phyloP scores from a whole-genome alignment of 2,113 vertebrate species.

The Athene cunicularia region DNA sequence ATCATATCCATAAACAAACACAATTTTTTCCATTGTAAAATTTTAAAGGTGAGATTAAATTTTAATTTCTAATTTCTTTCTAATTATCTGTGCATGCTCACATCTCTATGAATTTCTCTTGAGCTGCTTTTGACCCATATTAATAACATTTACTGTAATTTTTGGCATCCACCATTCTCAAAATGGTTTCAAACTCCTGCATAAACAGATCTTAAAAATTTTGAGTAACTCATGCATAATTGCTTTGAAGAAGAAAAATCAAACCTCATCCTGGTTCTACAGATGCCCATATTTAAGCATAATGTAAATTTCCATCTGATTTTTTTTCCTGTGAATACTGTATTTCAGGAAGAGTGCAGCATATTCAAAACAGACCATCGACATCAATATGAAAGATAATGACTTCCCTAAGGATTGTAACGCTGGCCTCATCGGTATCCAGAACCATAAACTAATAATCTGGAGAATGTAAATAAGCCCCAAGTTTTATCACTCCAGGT shows the following conservation, averaged over 20 bases:
- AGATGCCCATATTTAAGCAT: neutral
- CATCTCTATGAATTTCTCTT: neutral
- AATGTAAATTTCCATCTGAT: neutral
- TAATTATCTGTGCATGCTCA: neutral
- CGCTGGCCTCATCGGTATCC: neutral
- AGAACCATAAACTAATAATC: neutral
- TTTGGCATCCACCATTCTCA: neutral
- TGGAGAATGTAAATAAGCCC: neutral
- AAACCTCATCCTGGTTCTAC: neutral
- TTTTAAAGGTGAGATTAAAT: neutral
- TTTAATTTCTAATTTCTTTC: neutral
- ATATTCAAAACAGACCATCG: neutral
- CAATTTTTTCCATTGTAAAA: neutral
- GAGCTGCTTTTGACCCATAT: neutral
- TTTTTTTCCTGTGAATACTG: neutral
- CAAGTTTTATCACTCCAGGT: neutral
- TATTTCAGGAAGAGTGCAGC: neutral
- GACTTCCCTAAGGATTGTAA: neutral
- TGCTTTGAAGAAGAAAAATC: neutral
- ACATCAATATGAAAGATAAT: neutral
- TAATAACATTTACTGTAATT: neutral
- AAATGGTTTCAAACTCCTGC: neutral
- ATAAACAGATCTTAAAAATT: neutral
- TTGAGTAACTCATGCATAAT: neutral
- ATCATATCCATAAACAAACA: neutral